Evolutionary conservation across 2,888 invertebrate genomes (phyloP), one percentile per base, ranked within the genome.

Genomic region (Meghimatium bilineatum): DNA sequence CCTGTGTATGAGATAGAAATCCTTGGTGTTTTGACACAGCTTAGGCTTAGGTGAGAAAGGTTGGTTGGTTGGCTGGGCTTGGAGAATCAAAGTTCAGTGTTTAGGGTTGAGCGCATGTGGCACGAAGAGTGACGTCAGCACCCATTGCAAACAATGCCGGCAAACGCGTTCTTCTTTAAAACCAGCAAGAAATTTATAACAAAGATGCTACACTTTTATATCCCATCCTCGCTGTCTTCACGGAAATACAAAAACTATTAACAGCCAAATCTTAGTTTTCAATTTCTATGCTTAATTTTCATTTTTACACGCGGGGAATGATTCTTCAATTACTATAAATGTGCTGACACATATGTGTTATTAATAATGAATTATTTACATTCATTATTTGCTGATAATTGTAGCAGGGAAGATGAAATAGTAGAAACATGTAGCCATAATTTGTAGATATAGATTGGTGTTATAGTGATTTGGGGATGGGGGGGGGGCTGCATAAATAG

Each of bases 61-160:
- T 81, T 63, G 72, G 52, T 26, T 44, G 66, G 52, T 81, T 63
- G 72, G 52, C 26, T 44, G 66, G 66, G 71, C 36, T 67, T 52
- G 52, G 56, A 34, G 81, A 81, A 80, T 80, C 80, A 80, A 69
- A 49, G 69, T 56, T 52, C 80, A 67, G 85, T 83, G 83, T 84
- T 85, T 85, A 80, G 85, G 83, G 83, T 85, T 83, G 85, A 85
- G 85, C 83, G 85, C 85, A 83, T 85, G 85, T 83, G 83, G 85
- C 85, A 85, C 56, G 80, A 79, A 76, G 80, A 66, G 81, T 85
- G 85, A 85, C 85, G 85, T 85, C 85, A 85, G 83, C 63, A 23
- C 56, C 56, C 56, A 56, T 81, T 83, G 85, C 85, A 85, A 85
- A 85, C 85, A 85, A 85, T 85, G 83, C 85, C 80, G 80, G 56